Base-by-base conservation (phyloP, 1,140 invertebrate species). In the Drosophila bipectinata region DNA sequence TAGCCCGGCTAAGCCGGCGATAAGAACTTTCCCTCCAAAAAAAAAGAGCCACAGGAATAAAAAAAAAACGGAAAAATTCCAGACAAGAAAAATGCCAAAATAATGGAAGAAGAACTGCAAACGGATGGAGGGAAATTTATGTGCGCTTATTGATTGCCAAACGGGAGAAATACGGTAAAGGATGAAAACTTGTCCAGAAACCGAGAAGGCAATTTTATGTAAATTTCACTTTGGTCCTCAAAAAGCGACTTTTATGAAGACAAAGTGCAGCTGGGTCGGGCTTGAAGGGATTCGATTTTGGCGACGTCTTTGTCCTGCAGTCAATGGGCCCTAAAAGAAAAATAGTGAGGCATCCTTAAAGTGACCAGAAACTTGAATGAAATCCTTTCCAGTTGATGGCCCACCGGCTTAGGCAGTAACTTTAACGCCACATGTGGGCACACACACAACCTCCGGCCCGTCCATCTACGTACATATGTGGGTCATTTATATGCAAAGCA, bases 401-500 rank as follows among this genome's bases (percentile, higher is more conserved):
- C 37, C 44, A 32, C 9, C 18, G 60, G 44, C 24, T 48, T 21
- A 26, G 44, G 51, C 32, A 26, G 52, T 49, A 48, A 54, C 61
- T 68, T 66, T 66, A 68, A 72, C 47, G 47, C 72, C 57, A 57
- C 68, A 68, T 76, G 60, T 83, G 79, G 71, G 75, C 75, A 21
- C 71, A 75, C 39, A n/a, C 8, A 12, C 34, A 10, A 12, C 5
- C 41, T 51, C 59, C 67, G 12, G 48, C 51, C 52, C n/a, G 47
- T 41, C 14, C 41, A 7, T 32, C 44, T 39, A 48, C 49, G 49
- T 56, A 44, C 71, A 69, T 62, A 81, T 85, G 62, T 71, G 82
- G 69, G 78, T 82, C 82, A 85, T 85, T 85, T 85, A 82, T 87
- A 85, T 85, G 82, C 82, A 85, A 85, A 82, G 78, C 82, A 87